Conservation (phyloP, 2,888 invertebrate species). For the Pollenia angustigena region DNA sequence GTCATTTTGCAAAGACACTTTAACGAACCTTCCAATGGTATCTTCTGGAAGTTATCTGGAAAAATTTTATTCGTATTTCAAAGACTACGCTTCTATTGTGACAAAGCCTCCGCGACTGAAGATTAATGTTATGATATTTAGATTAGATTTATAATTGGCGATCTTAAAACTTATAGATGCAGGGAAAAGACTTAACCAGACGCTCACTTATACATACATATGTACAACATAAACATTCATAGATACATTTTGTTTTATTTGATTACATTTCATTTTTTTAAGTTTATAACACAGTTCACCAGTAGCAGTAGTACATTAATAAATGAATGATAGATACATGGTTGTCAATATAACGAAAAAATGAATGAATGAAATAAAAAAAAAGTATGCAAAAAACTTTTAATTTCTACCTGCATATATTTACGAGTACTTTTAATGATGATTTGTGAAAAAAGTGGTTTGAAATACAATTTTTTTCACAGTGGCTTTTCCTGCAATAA, state of each 20-base stretch:
- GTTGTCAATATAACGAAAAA: constrained; percentile 24
- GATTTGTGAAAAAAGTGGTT: constrained; percentile 21
- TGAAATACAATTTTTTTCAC: constrained; percentile 7
- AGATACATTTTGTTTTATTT: neutral
- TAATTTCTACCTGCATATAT: constrained; percentile 54
- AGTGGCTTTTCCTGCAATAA: constrained; percentile 34
- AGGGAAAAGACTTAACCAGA: neutral
- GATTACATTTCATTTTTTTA: neutral
- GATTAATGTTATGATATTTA: no score
- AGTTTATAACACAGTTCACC: constrained; percentile 11
- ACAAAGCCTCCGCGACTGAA: no score
- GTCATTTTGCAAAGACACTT: no score
- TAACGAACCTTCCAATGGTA: no score
- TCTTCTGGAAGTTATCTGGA: no score
- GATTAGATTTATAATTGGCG: no score
- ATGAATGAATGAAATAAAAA: constrained; percentile 4
- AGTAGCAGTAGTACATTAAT: constrained; percentile 12
- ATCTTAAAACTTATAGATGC: no score
- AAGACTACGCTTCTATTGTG: no score
- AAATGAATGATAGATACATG: constrained; percentile 33
- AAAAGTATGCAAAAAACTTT: constrained; percentile 12
- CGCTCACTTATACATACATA: neutral
- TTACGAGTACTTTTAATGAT: constrained; percentile 2
- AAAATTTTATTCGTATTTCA: no score
- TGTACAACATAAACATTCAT: constrained; percentile 18